These are phyloP conservation scores for Aramus guarauna DNA, from an alignment of 2,113 vertebrate species.

Conservation along the genomic window DNA sequence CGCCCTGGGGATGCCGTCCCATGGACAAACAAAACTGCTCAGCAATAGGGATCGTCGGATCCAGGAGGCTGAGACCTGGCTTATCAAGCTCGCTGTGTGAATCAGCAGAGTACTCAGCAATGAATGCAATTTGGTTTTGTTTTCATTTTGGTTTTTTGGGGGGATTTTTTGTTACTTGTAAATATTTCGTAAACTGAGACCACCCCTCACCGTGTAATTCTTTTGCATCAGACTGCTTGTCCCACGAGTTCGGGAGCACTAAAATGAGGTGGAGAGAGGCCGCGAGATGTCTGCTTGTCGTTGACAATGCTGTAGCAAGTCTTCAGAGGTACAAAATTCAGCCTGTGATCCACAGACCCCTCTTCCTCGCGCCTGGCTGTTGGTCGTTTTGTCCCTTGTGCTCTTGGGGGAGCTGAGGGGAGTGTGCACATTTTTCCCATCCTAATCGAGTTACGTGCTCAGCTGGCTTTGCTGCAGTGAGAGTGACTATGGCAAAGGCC, in stretches of 20 bases:
- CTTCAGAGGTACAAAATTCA: neutral
- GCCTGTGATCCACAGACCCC: rapidly evolving
- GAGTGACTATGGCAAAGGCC: neutral
- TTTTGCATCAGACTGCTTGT: neutral
- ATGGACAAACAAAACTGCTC: neutral
- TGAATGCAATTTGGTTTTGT: neutral
- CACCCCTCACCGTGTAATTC: rapidly evolving
- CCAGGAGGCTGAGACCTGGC: neutral
- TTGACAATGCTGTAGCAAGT: neutral
- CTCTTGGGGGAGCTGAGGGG: neutral
- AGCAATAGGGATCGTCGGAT: rapidly evolving
- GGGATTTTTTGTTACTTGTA: neutral
- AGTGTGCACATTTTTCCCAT: neutral
- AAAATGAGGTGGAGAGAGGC: neutral
- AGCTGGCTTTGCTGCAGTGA: neutral
- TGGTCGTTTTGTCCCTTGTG: neutral
- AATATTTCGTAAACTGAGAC: neutral
- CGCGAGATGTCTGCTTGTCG: neutral
- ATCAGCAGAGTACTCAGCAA: neutral
- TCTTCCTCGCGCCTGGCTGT: rapidly evolving
- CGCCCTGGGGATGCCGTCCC: neutral
- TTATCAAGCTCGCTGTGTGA: neutral
- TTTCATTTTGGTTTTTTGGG: neutral
- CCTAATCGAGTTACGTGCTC: neutral
- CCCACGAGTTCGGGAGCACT: neutral